Evolutionary conservation across 1,140 invertebrate species (phyloP), one percentile per base, ranked within the genome.

Genomic region (Tetragonula clypearis): DNA sequence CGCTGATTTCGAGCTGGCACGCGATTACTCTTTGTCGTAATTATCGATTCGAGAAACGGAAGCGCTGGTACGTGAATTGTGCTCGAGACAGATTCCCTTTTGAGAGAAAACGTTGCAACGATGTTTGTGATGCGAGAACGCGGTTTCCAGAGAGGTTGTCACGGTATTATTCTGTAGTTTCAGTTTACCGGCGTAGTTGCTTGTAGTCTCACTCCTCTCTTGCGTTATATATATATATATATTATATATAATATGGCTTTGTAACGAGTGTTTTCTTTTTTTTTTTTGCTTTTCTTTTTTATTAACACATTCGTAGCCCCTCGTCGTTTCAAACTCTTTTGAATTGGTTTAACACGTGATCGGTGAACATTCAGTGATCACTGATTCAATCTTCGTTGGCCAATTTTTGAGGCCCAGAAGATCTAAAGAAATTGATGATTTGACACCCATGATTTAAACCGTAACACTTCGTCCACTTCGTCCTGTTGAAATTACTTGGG

Each of bases 1-100:
- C 60, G 60, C n/a, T 78, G 76, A 78, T 78, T 78, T 78, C 76
- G 35, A 78, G 60, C 41, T 65, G 76, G 76, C 76, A 78, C 76
- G 76, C 76, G 76, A 78, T 78, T 78, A 78, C 41, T 78, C 76
- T 78, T 78, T 78, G 76, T 78, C 60, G 76, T 78, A 78, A 78
- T 78, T 78, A 78, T 78, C 76, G 76, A 78, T 78, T 78, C 60
- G 58, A 23, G 75, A 30, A 77, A 62, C 75, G 75, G 55, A 58
- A 75, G 73, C 17, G 69, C 69, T 23, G 35, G 8, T 53, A n/a
- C 35, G 69, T 53, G 69, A 71, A 41, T 9, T 41, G 15, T 19
- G 9, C 35, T 30, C 30, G 30, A 30, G 9, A 41, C 12, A 49
- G 21, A 41, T n/a, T 41, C 11, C 35, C 41, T 49, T 6, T 49